Conservation (phyloP, 2,888 invertebrate genomes). For the Lithophane leautieri region DNA sequence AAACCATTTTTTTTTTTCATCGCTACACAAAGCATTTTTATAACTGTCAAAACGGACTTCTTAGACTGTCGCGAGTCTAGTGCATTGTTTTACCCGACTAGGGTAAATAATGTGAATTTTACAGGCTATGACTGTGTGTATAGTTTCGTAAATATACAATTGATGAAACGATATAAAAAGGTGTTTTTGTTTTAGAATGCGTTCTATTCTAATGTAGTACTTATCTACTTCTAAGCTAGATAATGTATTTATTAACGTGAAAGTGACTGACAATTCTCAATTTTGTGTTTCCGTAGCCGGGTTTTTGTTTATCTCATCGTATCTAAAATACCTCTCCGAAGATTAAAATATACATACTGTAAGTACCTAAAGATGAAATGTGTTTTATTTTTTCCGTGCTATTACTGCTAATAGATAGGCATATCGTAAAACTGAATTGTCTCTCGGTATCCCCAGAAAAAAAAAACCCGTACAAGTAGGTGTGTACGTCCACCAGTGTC, state of each 20-base stretch:
- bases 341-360: slow-evolving; percentile 19
- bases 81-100: neutral
- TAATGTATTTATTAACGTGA: neutral
- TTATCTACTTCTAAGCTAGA: neutral
- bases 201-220: neutral
- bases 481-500: neutral
- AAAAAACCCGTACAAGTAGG: no score
- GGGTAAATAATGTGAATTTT: slow-evolving; percentile 1
- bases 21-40: no score
- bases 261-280: neutral
- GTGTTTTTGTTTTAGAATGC: neutral
- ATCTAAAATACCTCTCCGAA: neutral
- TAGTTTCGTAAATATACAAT: neutral
- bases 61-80: no score
- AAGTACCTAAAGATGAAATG: neutral
- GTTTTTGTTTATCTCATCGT: neutral
- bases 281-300: neutral
- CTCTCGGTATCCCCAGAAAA: no score
- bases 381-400: slow-evolving; percentile 15
- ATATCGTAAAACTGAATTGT: neutral
- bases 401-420: neutral
- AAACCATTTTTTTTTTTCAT: no score
- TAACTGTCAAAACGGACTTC: no score
- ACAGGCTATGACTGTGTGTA: neutral
- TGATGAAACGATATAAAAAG: neutral